Evolutionary conservation across 1,140 invertebrate species (phyloP), one percentile per base, ranked within the genome.

Genomic region (Cecropterus lyciades): DNA sequence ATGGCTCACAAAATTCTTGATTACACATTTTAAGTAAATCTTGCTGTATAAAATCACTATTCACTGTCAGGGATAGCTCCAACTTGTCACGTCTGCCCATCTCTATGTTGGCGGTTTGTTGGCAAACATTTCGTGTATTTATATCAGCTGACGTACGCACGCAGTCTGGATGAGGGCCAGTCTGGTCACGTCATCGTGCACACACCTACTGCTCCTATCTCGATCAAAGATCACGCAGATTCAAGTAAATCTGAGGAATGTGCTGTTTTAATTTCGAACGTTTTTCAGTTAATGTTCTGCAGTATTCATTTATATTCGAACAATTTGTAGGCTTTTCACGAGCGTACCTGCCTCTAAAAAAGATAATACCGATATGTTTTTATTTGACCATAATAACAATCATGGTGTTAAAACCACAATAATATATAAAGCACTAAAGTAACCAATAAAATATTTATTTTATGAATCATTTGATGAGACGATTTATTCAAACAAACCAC

Each of bases 51-150:
- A 30, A 37, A 37, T 37, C 0, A 37, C 1, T 37, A 1, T 37
- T 60, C 56, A 62, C 13, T 62, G 59, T 8, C 59, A 62, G 15
- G 46, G 59, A 24, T 43, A n/a, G 30, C 20, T 20, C 10, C 14
- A 15, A 10, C 45, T 62, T 62, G 46, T 59, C 43, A 16, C 14
- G 17, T 20, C 11, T 37, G 45, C 46, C 27, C 14, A 43, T 33
- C 49, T 1, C 17, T 53, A 13, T 53, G 53, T 37, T 53, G 43
- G 13, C 42, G 45, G 59, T 52, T 55, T 82, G 69, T 77, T 77
- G 80, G 69, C 80, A 82, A 80, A 82, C 72, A 77, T 75, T 74
- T 13, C n/a, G 45, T 70, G 72, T 80, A 82, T 82, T 76, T 77
- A 76, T 82, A 82, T 45, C 24, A 27, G 48, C 52, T 80, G 77